Evolutionary conservation across 30 jellyfish, hydroid and myxozoan species (phyloP), one percentile per base, ranked within the genome.

Genomic region (Hydractinia echinata): DNA sequence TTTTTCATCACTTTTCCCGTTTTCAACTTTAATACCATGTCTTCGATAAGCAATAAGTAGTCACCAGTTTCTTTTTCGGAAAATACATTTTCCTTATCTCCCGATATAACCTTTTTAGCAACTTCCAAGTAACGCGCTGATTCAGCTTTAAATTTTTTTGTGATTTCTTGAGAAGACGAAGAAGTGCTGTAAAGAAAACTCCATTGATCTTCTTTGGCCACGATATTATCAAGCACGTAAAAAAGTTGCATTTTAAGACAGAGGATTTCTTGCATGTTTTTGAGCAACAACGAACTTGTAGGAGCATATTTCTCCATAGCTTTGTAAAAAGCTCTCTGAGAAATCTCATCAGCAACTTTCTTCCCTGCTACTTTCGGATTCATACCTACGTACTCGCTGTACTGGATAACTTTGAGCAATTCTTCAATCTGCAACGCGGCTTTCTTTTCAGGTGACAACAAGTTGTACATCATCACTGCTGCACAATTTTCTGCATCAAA

Each of bases 361-460:
- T 52, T 51, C 0, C 85, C 85, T 1, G 85, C 85, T 5, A 77
- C 74, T 0, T 16, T 30, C 6, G 30, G 61, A 61, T 66, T 60
- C 74, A 54, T 20, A 1, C 85, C 85, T 51, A 56, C 85, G 44
- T 77, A 77, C 48, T 77, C 85, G 39, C 79, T 77, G 81, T 20
- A 77, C 77, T 77, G 85, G 15, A 77, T 55, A 8, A 77, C 44
- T 10, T 15, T 15, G 0, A 77, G 55, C 1, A 77, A 39, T 39
- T 77, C 82, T 49, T 66, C 83, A 50, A 58, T 54, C 55, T 39
- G 5, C 80, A 50, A 13, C 13, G 52, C 71, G 5, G 7, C 52
- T 48, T 56, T 51, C 16, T 76, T 76, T 74, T 77, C 76, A 54
- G 49, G 51, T 67, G 53, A 61, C 84, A 76, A 53, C 4, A 77